A percentile compares a stretch with the other conserved stretches of the same genome.
phyloP scores from a whole-genome alignment of 2,797 vertebrate species.

The Choloepus didactylus region DNA sequence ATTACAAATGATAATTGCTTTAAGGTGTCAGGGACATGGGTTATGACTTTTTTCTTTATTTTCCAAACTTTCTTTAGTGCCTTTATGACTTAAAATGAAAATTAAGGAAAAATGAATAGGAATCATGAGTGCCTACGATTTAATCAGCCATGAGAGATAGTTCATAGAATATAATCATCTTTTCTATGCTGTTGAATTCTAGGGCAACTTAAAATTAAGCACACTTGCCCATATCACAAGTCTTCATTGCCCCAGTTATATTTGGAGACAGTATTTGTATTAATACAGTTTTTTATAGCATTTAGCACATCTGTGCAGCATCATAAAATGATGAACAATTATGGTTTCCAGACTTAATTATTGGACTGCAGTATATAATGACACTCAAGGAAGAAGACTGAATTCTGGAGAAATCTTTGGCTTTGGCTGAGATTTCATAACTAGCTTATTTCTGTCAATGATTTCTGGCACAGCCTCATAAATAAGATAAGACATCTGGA shows the following conservation, averaged over 20 bases:
- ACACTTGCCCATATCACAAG: background rate
- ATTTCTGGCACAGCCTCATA: slow-evolving; percentile 7
- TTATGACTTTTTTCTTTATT: slow-evolving; percentile 43
- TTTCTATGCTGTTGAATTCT: background rate
- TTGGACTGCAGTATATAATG: background rate
- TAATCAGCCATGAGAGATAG: background rate
- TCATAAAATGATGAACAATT: slow-evolving; percentile 30
- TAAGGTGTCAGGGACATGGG: background rate
- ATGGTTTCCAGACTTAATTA: slow-evolving; percentile 2
- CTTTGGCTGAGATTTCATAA: slow-evolving; percentile 25
- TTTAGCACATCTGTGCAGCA: background rate
- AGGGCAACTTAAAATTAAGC: background rate
- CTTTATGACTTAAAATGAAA: slow-evolving; percentile 20
- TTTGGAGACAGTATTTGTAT: background rate
- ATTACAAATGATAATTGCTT: slow-evolving; percentile 10
- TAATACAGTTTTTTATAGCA: background rate
- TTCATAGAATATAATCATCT: background rate
- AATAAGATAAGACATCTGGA: slow-evolving; percentile 19
- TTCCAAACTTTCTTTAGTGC: slow-evolving; percentile 16
- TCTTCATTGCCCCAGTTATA: background rate
- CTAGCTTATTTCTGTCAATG: slow-evolving; percentile 14
- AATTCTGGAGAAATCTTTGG: slow-evolving; percentile 12
- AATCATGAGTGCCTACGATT: background rate
- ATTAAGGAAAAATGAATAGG: background rate
- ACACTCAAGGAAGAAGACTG: background rate